Percentiles rank a stretch among this genome's conserved stretches.
These are phyloP conservation scores for Entosphenus tridentatus DNA, from an alignment of 2,113 vertebrate genomes.

Conservation along the genomic window DNA sequence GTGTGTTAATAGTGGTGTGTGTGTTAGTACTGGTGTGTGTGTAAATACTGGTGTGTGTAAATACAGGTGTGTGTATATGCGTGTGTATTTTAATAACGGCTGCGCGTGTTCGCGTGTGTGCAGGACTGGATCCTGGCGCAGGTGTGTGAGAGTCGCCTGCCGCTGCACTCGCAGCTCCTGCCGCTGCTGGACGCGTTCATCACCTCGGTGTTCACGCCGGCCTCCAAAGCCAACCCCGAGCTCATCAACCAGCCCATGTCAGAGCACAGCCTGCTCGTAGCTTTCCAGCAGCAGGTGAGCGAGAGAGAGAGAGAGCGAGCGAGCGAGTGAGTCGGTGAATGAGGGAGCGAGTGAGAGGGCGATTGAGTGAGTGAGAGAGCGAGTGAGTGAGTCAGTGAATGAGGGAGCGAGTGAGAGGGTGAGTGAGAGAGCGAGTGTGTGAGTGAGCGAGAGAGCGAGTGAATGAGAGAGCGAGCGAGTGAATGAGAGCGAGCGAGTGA, in stretches of 20 bases:
- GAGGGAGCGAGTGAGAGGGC: too few species aligned
- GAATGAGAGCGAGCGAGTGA: too few species aligned
- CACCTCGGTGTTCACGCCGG: conserved; percentile 86
- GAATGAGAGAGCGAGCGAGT: too few species aligned
- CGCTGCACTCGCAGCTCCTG: conserved; percentile 76
- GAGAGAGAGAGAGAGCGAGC: too few species aligned
- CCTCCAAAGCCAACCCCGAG: conserved; percentile 87
- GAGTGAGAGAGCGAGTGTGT: too few species aligned
- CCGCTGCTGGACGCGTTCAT: conserved; percentile 87
- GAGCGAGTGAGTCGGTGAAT: too few species aligned
- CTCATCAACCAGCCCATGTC: conserved; percentile 94
- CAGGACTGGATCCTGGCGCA: conserved; percentile 97
- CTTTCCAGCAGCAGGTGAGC: conserved; percentile 33
- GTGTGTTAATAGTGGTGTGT: too few species aligned
- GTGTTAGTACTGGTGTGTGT: not conserved
- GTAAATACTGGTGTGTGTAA: not conserved
- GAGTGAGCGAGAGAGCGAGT: too few species aligned
- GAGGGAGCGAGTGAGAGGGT: too few species aligned
- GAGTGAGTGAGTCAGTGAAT: too few species aligned
- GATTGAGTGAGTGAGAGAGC: too few species aligned
- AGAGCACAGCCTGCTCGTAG: conserved; percentile 71
- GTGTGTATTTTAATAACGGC: not conserved
- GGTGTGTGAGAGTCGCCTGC: conserved; percentile 68
- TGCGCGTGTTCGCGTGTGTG: not conserved
- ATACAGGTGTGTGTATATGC: conserved; percentile 1